These are phyloP conservation scores for Limnodromus scolopaceus DNA, from an alignment of 2,797 vertebrate genomes.

Conservation along the genomic window DNA sequence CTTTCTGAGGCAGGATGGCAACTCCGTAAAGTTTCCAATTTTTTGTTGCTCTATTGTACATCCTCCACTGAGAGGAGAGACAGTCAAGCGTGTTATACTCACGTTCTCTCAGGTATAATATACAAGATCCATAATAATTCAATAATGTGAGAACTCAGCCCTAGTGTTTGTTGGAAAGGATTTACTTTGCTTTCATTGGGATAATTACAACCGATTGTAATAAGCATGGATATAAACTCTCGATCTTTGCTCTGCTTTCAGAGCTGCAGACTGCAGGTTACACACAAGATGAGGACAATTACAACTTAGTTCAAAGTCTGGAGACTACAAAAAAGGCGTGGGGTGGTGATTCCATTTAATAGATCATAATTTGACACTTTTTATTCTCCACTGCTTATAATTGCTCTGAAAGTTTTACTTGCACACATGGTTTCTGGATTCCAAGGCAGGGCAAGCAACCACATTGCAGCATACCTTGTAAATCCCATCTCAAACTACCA, in stretches of 20 bases:
- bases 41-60: constrained; percentile 12
- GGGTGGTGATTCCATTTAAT: background rate
- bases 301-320: background rate
- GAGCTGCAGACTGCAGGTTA: background rate
- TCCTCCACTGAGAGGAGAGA: background rate
- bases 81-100: background rate
- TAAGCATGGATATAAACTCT: background rate
- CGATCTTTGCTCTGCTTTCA: background rate
- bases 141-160: background rate
- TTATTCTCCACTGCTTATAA: background rate
- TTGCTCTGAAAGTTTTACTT: background rate
- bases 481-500: background rate
- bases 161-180: constrained; percentile 5
- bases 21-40: background rate
- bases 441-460: background rate
- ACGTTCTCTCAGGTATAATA: background rate
- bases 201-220: background rate
- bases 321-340: background rate
- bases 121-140: constrained; percentile 39
- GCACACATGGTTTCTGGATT: background rate
- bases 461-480: background rate
- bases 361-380: background rate
- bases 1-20: background rate
- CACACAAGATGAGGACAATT: background rate
- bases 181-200: constrained; percentile 18